phyloP scores from a whole-genome alignment of 37 sponge, comb jelly and placozoan genomes.

The Cladorhizidae sp. region DNA sequence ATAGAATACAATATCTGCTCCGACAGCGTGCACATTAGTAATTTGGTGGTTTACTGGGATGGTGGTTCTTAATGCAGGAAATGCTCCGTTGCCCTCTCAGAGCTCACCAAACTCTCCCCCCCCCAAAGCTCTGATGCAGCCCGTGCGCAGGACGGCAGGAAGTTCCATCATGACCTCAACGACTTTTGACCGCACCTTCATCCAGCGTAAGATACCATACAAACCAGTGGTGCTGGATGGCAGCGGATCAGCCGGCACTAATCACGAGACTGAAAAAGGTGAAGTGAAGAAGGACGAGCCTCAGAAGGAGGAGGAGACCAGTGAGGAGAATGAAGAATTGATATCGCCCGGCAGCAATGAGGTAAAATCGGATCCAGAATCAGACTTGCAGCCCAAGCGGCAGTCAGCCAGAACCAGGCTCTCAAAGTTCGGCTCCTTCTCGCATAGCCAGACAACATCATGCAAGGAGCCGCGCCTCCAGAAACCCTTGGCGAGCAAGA shows the following conservation, averaged over 20 bases:
- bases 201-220: slow-evolving; percentile 16
- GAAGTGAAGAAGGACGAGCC: not conserved
- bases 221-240: not conserved
- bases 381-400: not conserved
- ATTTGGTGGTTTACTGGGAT: no score
- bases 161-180: slow-evolving; percentile 52
- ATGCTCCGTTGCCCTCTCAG: no score
- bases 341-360: not conserved
- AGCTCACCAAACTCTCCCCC: not conserved
- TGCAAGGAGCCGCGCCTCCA: not conserved
- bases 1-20: no score
- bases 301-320: not conserved
- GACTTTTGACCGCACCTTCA: slow-evolving; percentile 5
- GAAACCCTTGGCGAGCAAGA: not conserved
- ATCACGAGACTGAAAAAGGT: not conserved
- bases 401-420: not conserved
- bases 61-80: no score
- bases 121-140: not conserved
- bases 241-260: not conserved
- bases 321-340: not conserved
- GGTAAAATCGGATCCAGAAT: not conserved
- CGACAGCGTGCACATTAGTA: no score
- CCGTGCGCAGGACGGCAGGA: slow-evolving; percentile 29
- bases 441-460: not conserved
- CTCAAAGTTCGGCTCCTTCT: not conserved